phyloP scores from a whole-genome alignment of 2,113 vertebrate species.

The Xiphophorus hellerii region DNA sequence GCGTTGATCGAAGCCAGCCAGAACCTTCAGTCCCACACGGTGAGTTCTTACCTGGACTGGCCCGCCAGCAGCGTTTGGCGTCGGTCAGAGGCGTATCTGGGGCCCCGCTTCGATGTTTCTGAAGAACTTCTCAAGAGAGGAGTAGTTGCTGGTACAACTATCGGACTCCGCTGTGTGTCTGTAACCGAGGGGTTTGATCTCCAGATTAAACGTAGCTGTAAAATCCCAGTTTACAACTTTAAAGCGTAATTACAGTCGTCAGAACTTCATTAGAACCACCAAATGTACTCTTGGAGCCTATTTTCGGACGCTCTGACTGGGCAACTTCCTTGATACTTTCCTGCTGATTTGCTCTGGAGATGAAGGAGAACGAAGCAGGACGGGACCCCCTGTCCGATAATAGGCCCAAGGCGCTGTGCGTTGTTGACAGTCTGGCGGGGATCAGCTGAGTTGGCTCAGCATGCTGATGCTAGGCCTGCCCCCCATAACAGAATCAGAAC shows the following conservation, averaged over 20 bases:
- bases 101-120: background rate
- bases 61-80: background rate
- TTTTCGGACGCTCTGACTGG: slow-evolving; percentile 36
- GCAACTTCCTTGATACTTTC: slow-evolving; percentile 44
- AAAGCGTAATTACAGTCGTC: background rate
- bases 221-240: too few species aligned
- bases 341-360: background rate
- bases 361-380: background rate
- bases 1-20: slow-evolving; percentile 93
- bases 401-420: slow-evolving; percentile 26
- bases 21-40: slow-evolving; percentile 93
- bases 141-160: slow-evolving; percentile 39
- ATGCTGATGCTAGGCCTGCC: too few species aligned
- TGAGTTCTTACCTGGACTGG: slow-evolving; percentile 65
- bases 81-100: background rate
- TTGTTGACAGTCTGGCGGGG: slow-evolving; percentile 30
- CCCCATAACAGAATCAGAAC: background rate
- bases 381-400: slow-evolving; percentile 47
- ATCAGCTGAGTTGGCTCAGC: slow-evolving; percentile 45
- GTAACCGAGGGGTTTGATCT: background rate
- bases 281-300: background rate
- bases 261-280: background rate
- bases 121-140: background rate
- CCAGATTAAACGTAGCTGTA: too few species aligned
- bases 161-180: slow-evolving; percentile 22